Evolutionary conservation across 2,888 invertebrate genomes (phyloP), one percentile per base, ranked within the genome.

Genomic region (Rhodophaea formosa): DNA sequence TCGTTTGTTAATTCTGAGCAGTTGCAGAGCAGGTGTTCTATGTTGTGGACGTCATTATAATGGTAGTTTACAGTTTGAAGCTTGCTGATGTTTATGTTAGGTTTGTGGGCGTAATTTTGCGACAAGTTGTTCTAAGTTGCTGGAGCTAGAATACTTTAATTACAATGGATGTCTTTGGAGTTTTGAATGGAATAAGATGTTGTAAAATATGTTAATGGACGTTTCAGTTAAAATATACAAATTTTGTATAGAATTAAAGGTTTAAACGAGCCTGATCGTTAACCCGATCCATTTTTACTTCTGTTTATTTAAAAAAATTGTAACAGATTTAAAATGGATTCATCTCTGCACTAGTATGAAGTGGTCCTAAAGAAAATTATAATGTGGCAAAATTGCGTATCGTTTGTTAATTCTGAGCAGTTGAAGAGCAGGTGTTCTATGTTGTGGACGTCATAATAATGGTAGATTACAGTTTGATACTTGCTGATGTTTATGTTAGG

Each of bases 301-400:
- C n/a, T n/a, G n/a, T n/a, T n/a, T n/a, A n/a, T n/a, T n/a, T n/a
- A n/a, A n/a, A n/a, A n/a, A n/a, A n/a, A n/a, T n/a, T n/a, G n/a
- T n/a, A n/a, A n/a, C n/a, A n/a, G n/a, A n/a, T n/a, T n/a, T n/a
- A n/a, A n/a, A n/a, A n/a, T n/a, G n/a, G n/a, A n/a, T n/a, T n/a
- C n/a, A n/a, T n/a, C n/a, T n/a, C n/a, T n/a, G n/a, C n/a, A n/a
- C n/a, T n/a, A n/a, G n/a, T n/a, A n/a, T n/a, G n/a, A n/a, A n/a
- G n/a, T n/a, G n/a, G n/a, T n/a, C n/a, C n/a, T 39, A 10, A 6
- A 12, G 53, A 59, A 67, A 64, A 68, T 68, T 65, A 63, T 67
- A 62, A 67, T 59, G 57, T 53, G 49, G 51, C 54, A 57, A 59
- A 70, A 66, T 62, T 65, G 57, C 58, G 56, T 59, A 59, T 63